Base-by-base conservation (phyloP, 2,113 vertebrate species). In the Chionodraco myersi region DNA sequence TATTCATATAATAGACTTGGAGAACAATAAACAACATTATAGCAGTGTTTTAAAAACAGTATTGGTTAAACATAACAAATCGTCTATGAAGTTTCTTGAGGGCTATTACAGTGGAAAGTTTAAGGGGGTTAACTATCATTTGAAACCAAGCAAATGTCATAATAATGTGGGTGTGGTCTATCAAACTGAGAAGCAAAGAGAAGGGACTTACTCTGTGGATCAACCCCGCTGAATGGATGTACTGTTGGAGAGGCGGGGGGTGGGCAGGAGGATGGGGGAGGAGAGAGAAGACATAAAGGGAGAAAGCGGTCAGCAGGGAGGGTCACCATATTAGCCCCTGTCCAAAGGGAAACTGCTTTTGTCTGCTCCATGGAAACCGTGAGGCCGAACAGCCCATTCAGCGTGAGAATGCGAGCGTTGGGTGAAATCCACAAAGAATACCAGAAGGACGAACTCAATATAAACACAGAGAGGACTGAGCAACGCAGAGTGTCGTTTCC, bases 211-310 rank as follows among this genome's bases (percentile, higher is more conserved):
- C 98, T 95, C 98, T 94, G 90, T 99, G 98, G 83, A 99, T 97
- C 93, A 99, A 95, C 91, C 98, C 98, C 0, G 98, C 98, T 48
- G 98, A 99, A 93, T 99, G 98, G 92, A 99, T 98, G 92, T 99
- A 99, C 98, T 99, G 95, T 89, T 79, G 12, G 7, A 51, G 59
- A 52, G 59, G 47, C 45, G 6, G 21, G 12, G 64, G 76, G 72
- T 30, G 68, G 49, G 34, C 57, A 1, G 72, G 41, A 67, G 66
- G 69, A 51, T 48, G 44, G 79, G 72, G 65, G 72, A 56, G 23
- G 21, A 70, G 58, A n/a, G n/a, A 77, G 44, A 51, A 48, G 65
- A 80, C 77, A 89, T 56, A 76, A 81, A 79, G 63, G 10, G 36
- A 81, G 77, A 86, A 30, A 60, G 69, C 59, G 86, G 83, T 88